Conservation (phyloP, 1,140 invertebrate species). For the Panagrolaimus sp. region DNA sequence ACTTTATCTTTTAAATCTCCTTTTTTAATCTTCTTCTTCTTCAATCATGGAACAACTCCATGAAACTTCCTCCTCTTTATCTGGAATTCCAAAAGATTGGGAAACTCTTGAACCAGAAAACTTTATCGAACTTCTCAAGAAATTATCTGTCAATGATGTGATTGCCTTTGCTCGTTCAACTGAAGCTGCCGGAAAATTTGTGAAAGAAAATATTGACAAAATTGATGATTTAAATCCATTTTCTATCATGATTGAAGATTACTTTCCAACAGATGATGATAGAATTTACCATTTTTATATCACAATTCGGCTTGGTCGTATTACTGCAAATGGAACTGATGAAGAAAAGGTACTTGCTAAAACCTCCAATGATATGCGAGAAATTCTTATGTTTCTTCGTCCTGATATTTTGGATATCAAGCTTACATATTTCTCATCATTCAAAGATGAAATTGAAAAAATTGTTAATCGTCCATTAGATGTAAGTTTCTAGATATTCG, state of each 20-base stretch:
- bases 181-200: not conserved
- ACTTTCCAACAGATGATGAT: not conserved
- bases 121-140: not conserved
- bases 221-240: slow-evolving; percentile 10
- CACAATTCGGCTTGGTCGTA: not conserved
- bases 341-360: not conserved
- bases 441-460: no score
- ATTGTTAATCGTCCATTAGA: no score
- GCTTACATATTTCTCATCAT: not conserved
- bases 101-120: no score
- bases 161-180: not conserved
- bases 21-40: no score
- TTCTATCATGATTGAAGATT: slow-evolving; percentile 1
- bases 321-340: slow-evolving; percentile 1
- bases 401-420: slow-evolving; percentile 9
- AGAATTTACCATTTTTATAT: not conserved
- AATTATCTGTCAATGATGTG: not conserved
- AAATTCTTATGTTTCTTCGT: not conserved
- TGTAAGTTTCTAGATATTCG: no score
- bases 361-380: not conserved
- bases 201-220: not conserved
- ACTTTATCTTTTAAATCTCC: no score
- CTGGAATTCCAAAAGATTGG: no score
- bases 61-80: no score
- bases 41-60: no score